These are phyloP conservation scores for Dryococelus australis DNA, from an alignment of 2,888 invertebrate genomes.

Conservation along the genomic window DNA sequence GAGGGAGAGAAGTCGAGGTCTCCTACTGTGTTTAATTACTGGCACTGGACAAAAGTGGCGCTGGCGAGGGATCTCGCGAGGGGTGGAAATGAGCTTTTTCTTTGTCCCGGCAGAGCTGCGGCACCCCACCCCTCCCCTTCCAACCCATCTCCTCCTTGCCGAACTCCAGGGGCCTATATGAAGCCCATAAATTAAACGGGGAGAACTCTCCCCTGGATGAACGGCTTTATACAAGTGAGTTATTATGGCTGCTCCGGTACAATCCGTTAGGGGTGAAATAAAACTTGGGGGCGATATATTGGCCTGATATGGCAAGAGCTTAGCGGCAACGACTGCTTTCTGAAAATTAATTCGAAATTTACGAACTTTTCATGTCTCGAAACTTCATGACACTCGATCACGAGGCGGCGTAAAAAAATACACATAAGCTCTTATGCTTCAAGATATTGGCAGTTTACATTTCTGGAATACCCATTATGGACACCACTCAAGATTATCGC, in stretches of 20 bases:
- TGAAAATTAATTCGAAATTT: slow-evolving; percentile 5
- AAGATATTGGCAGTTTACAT: no score
- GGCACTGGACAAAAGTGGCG: slow-evolving; percentile 16
- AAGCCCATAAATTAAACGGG: slow-evolving; percentile 16
- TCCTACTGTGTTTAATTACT: slow-evolving; percentile 16
- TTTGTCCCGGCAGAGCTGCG: neutral
- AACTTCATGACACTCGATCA: neutral
- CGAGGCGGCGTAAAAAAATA: no score
- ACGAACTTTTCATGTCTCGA: neutral
- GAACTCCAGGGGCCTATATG: neutral
- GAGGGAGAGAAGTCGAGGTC: neutral
- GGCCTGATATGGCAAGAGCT: no score
- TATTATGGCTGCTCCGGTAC: slow-evolving; percentile 5
- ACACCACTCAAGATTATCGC: no score
- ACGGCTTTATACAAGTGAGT: slow-evolving; percentile 8
- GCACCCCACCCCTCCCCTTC: neutral
- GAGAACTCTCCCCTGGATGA: neutral
- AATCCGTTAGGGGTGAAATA: neutral
- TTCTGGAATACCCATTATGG: no score
- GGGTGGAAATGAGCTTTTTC: neutral
- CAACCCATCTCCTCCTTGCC: neutral
- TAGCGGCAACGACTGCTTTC: neutral
- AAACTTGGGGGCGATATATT: no score
- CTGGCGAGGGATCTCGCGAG: neutral
- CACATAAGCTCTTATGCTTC: no score